Base-by-base conservation (phyloP, 2,888 invertebrate species). In the Brachynemurus nebulosus region DNA sequence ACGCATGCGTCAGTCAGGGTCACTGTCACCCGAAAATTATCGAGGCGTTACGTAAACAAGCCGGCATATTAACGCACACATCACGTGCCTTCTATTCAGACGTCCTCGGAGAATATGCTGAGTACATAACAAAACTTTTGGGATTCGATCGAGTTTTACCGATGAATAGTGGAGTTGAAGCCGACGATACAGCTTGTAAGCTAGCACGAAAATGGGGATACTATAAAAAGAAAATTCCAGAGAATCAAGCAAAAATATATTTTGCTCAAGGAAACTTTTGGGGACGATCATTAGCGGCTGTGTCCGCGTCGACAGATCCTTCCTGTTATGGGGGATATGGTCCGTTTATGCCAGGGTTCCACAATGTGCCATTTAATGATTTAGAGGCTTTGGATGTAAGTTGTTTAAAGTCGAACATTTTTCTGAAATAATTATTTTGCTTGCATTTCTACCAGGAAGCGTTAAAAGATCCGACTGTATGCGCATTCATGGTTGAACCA, bases 401-500 rank as follows among this genome's bases (percentile, higher is more conserved):
- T n/a, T n/a, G n/a, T n/a, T n/a, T n/a, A n/a, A n/a, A n/a, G n/a
- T n/a, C n/a, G n/a, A n/a, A n/a, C n/a, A n/a, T n/a, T n/a, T n/a
- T n/a, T n/a, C n/a, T n/a, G n/a, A n/a, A n/a, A n/a, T n/a, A n/a
- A n/a, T n/a, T n/a, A n/a, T n/a, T n/a, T n/a, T n/a, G n/a, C n/a
- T n/a, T n/a, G n/a, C n/a, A n/a, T n/a, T n/a, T n/a, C n/a, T n/a
- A n/a, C n/a, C n/a, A n/a, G 78, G 66, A 68, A 57, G 70, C 70
- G 2, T 57, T 76, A 2, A 65, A 72, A 51, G 77, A 86, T 57
- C 78, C 79, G 0, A 67, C 71, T 49, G 77, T 83, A 4, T 81
- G 81, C 55, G 86, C 80, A 0, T 88, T 83, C 59, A 86, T 89
- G 86, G 76, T 86, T 43, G 88, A 89, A 61, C 86, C 88, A 1